These are phyloP conservation scores for Riparia riparia DNA, from an alignment of 2,113 vertebrate species.

Conservation along the genomic window DNA sequence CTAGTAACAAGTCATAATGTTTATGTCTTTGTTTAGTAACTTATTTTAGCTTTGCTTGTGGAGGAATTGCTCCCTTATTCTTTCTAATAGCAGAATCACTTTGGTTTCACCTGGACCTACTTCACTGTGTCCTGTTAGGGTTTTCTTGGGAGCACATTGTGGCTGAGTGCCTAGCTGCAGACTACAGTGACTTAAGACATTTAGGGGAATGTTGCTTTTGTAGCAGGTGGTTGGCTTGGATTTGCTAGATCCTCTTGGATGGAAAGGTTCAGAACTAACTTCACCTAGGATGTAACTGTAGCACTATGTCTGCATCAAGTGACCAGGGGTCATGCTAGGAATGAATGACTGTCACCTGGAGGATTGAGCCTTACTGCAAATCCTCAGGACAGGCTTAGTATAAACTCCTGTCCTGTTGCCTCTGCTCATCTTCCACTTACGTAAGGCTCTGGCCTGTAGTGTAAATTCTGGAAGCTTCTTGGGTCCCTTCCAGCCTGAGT, in stretches of 20 bases:
- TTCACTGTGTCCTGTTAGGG: background rate
- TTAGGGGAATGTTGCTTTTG: background rate
- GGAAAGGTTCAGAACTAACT: background rate
- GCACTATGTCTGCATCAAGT: background rate
- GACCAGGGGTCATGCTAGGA: background rate
- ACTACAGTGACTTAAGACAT: background rate
- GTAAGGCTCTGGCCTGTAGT: constrained; percentile 10
- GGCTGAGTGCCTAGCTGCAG: background rate
- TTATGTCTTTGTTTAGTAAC: background rate
- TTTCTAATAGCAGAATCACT: background rate
- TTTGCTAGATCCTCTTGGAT: background rate
- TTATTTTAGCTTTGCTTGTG: background rate
- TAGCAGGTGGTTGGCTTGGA: background rate
- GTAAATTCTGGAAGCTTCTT: constrained; percentile 1
- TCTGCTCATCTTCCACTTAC: constrained; percentile 43
- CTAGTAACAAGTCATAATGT: background rate
- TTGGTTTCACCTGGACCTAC: background rate
- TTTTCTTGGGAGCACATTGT: background rate
- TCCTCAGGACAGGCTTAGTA: constrained; percentile 58
- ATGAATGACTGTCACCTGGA: constrained; percentile 19
- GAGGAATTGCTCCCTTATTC: background rate
- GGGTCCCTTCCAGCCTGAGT: background rate
- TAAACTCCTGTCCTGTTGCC: constrained; percentile 46
- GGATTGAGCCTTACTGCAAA: constrained; percentile 59
- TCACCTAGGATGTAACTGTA: background rate